phyloP scores from a whole-genome alignment of 2,113 vertebrate species.

The Myiopsitta monachus region DNA sequence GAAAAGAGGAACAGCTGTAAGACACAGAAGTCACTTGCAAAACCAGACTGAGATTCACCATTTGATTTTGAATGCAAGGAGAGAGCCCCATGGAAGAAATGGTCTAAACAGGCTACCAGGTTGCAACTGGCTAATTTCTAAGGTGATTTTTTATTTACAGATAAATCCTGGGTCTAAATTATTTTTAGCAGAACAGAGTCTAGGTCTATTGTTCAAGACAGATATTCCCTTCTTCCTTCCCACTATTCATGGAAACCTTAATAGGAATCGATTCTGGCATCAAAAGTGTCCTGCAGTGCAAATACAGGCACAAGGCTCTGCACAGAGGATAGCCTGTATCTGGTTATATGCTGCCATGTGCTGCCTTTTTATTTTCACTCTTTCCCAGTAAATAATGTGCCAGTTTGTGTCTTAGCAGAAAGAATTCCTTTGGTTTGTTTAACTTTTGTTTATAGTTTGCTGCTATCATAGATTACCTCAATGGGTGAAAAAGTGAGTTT shows the following conservation, averaged over 20 bases:
- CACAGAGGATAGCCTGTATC: rapidly evolving
- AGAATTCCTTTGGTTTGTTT: neutral
- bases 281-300: neutral
- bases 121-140: neutral
- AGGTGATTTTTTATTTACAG: neutral
- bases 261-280: neutral
- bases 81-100: neutral
- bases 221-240: neutral
- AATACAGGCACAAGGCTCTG: neutral
- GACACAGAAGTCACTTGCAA: neutral
- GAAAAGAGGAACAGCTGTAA: neutral
- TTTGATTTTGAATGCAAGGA: neutral
- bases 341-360: neutral
- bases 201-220: neutral
- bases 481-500: neutral
- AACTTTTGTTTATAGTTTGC: neutral
- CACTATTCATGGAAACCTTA: neutral
- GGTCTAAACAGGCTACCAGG: neutral
- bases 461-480: neutral
- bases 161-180: neutral
- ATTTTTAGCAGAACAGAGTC: neutral
- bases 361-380: neutral
- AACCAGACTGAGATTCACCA: neutral
- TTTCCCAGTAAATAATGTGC: neutral
- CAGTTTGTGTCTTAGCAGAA: neutral